phyloP scores from a whole-genome alignment of 2,888 invertebrate genomes.

The Augiades crinisus region DNA sequence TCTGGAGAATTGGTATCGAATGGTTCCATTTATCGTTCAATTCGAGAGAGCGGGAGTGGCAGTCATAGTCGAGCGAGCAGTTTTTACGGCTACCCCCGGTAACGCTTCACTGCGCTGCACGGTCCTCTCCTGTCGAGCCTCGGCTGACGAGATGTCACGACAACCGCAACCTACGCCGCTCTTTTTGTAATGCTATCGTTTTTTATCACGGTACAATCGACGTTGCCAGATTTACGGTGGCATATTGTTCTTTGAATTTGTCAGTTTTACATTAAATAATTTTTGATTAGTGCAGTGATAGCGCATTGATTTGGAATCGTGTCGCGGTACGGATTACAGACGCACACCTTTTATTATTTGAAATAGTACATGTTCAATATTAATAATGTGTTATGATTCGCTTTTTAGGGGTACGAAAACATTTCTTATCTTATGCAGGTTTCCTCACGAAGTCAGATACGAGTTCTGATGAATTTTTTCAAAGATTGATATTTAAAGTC shows the following conservation, averaged over 20 bases:
- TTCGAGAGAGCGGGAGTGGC: slow-evolving; percentile 13
- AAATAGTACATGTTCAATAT: too few species aligned
- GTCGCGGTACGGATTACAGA: too few species aligned
- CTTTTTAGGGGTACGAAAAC: too few species aligned
- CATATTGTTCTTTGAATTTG: slow-evolving; percentile 1
- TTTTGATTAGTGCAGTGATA: too few species aligned
- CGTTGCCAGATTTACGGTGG: slow-evolving; percentile 2
- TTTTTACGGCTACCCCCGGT: slow-evolving; percentile 65
- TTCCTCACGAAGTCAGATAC: too few species aligned
- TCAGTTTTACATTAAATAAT: too few species aligned
- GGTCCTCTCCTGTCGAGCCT: slow-evolving; percentile 29
- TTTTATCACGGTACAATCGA: slow-evolving; percentile 33
- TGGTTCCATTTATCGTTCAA: slow-evolving; percentile 4
- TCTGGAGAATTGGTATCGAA: not conserved
- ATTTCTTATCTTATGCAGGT: too few species aligned
- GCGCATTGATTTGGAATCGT: too few species aligned
- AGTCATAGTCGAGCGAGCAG: slow-evolving; percentile 57
- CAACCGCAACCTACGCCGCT: slow-evolving; percentile 43
- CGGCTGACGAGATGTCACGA: slow-evolving; percentile 50
- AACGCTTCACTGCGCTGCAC: slow-evolving; percentile 55
- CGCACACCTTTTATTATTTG: too few species aligned
- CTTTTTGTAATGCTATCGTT: slow-evolving; percentile 36
- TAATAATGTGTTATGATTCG: too few species aligned
- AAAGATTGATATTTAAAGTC: too few species aligned
- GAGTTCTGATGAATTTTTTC: too few species aligned